Conservation (phyloP, 2,888 invertebrate species). For the Pammene aurita region DNA sequence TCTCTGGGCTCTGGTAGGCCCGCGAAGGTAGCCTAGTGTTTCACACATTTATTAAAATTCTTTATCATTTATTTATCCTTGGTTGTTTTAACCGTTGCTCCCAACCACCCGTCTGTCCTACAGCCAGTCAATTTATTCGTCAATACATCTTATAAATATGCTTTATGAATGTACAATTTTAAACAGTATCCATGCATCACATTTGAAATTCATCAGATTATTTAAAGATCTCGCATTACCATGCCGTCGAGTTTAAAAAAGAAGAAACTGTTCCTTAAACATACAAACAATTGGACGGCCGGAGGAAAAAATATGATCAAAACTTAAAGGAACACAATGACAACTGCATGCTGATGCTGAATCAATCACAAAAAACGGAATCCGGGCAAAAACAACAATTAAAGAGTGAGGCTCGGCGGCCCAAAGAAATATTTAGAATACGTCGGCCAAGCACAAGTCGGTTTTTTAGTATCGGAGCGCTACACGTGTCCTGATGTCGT, state of each 20-base stretch:
- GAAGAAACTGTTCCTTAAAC: slow-evolving; percentile 69
- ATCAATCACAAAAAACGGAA: slow-evolving; percentile 83
- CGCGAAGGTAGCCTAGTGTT: slow-evolving; percentile 8
- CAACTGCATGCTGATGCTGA: slow-evolving; percentile 81
- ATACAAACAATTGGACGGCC: slow-evolving; percentile 76
- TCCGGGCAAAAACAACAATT: slow-evolving; percentile 83
- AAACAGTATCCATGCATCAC: slow-evolving; percentile 40
- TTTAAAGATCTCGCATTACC: slow-evolving; percentile 72
- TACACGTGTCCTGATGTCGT: slow-evolving; percentile 79
- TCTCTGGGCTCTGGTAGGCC: slow-evolving; percentile 25
- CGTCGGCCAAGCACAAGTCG: slow-evolving; percentile 54
- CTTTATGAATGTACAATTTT: slow-evolving; percentile 40
- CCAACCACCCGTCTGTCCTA: slow-evolving; percentile 17
- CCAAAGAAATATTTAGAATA: slow-evolving; percentile 81
- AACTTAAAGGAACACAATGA: slow-evolving; percentile 80
- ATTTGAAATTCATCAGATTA: slow-evolving; percentile 73
- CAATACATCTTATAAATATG: slow-evolving; percentile 39
- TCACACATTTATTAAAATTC: slow-evolving; percentile 35
- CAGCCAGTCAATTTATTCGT: slow-evolving; percentile 35
- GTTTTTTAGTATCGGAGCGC: slow-evolving; percentile 48
- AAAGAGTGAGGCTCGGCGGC: slow-evolving; percentile 67
- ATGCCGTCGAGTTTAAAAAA: slow-evolving; percentile 61
- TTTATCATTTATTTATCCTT: slow-evolving; percentile 12
- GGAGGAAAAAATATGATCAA: slow-evolving; percentile 74
- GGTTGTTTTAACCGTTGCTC: slow-evolving; percentile 26